A percentile compares a stretch with the other conserved stretches of the same genome.
Evolutionary conservation across 1,140 invertebrate species (phyloP).

Genomic region (Brachionus rotundiformis): DNA sequence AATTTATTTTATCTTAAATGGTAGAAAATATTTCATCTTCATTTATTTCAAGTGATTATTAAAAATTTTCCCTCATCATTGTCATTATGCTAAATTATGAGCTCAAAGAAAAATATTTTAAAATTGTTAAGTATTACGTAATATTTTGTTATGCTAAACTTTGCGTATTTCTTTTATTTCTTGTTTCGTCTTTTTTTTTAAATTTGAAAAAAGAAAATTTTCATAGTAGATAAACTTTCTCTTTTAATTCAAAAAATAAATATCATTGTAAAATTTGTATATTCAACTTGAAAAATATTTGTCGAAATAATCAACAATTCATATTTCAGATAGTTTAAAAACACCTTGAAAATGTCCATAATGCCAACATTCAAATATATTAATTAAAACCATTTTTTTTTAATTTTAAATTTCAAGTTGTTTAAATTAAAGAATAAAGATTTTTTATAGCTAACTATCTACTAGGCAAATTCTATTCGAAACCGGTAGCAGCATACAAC

Average conservation of each 20-base stretch:
- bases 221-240: background rate
- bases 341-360: background rate
- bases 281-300: background rate
- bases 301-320: background rate
- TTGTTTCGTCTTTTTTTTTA: constrained; percentile 2
- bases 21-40: background rate
- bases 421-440: background rate
- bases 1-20: background rate
- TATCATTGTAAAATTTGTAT: constrained; percentile 4
- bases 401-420: background rate
- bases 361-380: background rate
- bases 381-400: background rate
- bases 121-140: background rate
- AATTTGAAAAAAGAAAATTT: background rate
- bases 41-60: background rate
- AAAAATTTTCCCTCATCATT: background rate
- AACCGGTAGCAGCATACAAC: background rate
- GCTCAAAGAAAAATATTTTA: background rate
- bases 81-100: constrained; percentile 4
- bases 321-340: background rate
- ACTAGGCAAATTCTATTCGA: background rate
- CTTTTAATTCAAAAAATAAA: background rate
- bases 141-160: constrained; percentile 8
- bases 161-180: constrained; percentile 8
- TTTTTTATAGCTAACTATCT: background rate